A percentile compares a stretch with the other conserved stretches of the same genome.
Evolutionary conservation across 2,888 invertebrate genomes (phyloP).

Genomic region (Catonia carolina): DNA sequence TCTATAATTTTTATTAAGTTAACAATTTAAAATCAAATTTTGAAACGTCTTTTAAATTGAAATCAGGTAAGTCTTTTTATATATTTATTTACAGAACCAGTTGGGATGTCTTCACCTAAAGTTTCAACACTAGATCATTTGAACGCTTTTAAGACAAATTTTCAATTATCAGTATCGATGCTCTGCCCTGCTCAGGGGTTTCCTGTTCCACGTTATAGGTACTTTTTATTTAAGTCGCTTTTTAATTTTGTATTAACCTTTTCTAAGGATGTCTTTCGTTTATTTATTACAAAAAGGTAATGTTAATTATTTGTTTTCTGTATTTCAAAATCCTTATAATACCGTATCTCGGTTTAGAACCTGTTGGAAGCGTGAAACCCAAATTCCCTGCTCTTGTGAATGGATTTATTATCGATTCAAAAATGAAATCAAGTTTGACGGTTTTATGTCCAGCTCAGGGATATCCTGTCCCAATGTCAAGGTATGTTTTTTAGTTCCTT

Average conservation of each 20-base stretch:
- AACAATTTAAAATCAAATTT: too few relatives aligned
- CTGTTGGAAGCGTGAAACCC: constrained; percentile 61
- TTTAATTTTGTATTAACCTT: too few relatives aligned
- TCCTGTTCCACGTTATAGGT: constrained; percentile 42
- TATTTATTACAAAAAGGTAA: too few relatives aligned
- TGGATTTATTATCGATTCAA: constrained; percentile 36
- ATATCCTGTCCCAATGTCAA: constrained; percentile 48
- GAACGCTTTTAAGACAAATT: constrained; percentile 19
- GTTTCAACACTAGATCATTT: constrained; percentile 44
- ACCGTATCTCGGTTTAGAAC: too few relatives aligned
- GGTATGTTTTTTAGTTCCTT: constrained; percentile 41
- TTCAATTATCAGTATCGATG: constrained; percentile 38
- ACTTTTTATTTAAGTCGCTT: constrained; percentile 24
- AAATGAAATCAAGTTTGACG: constrained; percentile 38
- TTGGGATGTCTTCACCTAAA: constrained; percentile 61
- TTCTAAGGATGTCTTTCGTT: too few relatives aligned
- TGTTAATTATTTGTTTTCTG: too few relatives aligned
- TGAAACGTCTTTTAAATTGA: too few relatives aligned
- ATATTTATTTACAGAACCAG: constrained; percentile 50
- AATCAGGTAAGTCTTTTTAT: too few relatives aligned
- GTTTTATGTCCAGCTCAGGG: constrained; percentile 50
- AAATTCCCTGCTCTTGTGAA: constrained; percentile 48
- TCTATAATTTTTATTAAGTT: too few relatives aligned
- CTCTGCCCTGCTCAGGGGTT: constrained; percentile 61
- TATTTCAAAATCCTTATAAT: too few relatives aligned